Percentiles rank a stretch among this genome's conserved stretches.
Conservation (phyloP, 2,113 vertebrate genomes). For the Charadrius vociferus region DNA sequence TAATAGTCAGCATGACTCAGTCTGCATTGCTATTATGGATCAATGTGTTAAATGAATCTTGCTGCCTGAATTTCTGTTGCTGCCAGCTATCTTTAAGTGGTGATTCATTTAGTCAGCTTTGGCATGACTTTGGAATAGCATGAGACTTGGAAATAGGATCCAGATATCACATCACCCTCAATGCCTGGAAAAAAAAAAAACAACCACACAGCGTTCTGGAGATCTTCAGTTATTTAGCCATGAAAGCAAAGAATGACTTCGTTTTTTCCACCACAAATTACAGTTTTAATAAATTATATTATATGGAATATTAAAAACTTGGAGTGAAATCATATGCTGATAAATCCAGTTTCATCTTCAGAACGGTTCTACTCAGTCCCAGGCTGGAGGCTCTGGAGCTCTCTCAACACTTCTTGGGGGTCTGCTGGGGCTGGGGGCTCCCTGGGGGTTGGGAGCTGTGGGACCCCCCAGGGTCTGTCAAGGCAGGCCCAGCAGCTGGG, state of each 20-base stretch:
- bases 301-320: background rate
- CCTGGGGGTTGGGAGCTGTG: background rate
- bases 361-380: background rate
- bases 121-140: background rate
- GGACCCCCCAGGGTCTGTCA: rapidly evolving
- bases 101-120: slow-evolving; percentile 34
- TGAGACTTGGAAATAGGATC: background rate
- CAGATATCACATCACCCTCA: background rate
- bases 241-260: background rate
- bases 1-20: slow-evolving; percentile 7
- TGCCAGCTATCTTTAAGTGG: background rate
- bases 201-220: background rate
- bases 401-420: background rate
- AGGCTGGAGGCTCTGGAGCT: background rate
- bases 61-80: background rate
- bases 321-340: background rate
- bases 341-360: background rate
- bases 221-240: background rate
- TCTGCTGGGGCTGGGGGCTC: background rate
- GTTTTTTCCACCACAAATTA: background rate
- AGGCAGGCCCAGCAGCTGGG: rapidly evolving
- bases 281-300: background rate
- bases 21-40: background rate
- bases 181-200: background rate
- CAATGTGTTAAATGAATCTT: slow-evolving; percentile 34